Evolutionary conservation across 2,113 vertebrate genomes (phyloP).

Genomic region (Hipposideros armiger): DNA sequence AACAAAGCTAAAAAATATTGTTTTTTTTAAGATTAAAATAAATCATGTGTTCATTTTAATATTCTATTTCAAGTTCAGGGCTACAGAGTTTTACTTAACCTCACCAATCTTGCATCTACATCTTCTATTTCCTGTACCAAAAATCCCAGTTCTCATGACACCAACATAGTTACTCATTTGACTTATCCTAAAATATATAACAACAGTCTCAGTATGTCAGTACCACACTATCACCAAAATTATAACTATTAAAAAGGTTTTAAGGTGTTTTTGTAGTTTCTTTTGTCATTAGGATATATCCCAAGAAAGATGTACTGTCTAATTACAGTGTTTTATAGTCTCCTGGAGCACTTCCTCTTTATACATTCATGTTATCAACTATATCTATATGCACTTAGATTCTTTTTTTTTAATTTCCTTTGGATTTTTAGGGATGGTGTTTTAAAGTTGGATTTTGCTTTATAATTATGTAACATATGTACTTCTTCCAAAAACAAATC

Average conservation of each 20-base stretch:
- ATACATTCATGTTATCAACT: background rate
- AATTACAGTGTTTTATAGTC: background rate
- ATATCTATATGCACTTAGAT: background rate
- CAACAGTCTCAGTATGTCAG: background rate
- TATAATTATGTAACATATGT: conserved; percentile 5
- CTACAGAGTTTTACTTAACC: background rate
- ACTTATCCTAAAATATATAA: background rate
- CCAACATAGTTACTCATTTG: background rate
- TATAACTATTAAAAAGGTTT: background rate
- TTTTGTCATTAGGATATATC: background rate
- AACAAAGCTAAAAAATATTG: background rate
- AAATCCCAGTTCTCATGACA: background rate
- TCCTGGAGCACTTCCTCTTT: background rate
- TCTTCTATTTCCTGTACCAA: background rate
- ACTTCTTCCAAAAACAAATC: background rate
- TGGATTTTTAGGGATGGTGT: background rate
- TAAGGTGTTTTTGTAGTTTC: background rate
- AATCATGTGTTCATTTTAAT: background rate
- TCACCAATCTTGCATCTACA: background rate
- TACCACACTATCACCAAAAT: background rate
- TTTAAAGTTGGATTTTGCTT: background rate
- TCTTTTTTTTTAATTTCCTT: background rate
- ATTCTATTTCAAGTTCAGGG: background rate
- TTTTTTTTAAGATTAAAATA: background rate
- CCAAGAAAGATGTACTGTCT: background rate